Evolutionary conservation across 2,797 vertebrate genomes (phyloP).

Genomic region (Microctenopoma stevenorrisi): DNA sequence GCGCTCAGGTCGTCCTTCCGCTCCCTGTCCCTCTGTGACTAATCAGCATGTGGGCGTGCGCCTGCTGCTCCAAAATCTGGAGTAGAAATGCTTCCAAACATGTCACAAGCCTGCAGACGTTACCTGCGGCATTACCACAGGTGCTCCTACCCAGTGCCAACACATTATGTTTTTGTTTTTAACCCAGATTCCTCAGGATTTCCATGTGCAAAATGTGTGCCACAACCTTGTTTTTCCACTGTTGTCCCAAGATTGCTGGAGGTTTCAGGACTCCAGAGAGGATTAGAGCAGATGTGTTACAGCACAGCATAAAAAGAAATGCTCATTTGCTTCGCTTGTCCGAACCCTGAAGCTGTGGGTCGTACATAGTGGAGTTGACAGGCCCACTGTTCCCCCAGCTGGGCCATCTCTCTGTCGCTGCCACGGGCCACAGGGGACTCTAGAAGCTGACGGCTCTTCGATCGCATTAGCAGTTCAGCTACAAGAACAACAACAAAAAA

Average conservation of each 20-base stretch:
- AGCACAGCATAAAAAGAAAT: slow-evolving; percentile 32
- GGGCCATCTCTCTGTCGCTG: slow-evolving; percentile 12
- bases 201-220: slow-evolving; percentile 2
- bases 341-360: slow-evolving; percentile 45
- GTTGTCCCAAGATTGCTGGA: slow-evolving; percentile 37
- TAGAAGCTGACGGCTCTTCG: slow-evolving; percentile 46
- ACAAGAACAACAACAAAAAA: slow-evolving; percentile 14
- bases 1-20: slow-evolving; percentile 28
- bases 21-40: slow-evolving; percentile 50
- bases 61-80: slow-evolving; percentile 63
- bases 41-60: slow-evolving; percentile 54
- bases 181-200: neutral
- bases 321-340: slow-evolving; percentile 59
- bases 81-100: slow-evolving; percentile 20
- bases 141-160: slow-evolving; percentile 19
- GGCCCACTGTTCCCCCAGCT: slow-evolving; percentile 43
- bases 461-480: slow-evolving; percentile 46
- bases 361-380: slow-evolving; percentile 57
- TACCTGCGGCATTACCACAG: slow-evolving; percentile 44
- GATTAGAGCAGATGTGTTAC: slow-evolving; percentile 49
- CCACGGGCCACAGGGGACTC: slow-evolving; percentile 8
- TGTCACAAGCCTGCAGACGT: slow-evolving; percentile 14
- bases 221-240: slow-evolving; percentile 11
- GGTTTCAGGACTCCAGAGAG: slow-evolving; percentile 37
- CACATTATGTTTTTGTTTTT: neutral